Evolutionary conservation across 2,888 invertebrate species (phyloP), one percentile per base, ranked within the genome.

Genomic region (Xiphydria camelus): DNA sequence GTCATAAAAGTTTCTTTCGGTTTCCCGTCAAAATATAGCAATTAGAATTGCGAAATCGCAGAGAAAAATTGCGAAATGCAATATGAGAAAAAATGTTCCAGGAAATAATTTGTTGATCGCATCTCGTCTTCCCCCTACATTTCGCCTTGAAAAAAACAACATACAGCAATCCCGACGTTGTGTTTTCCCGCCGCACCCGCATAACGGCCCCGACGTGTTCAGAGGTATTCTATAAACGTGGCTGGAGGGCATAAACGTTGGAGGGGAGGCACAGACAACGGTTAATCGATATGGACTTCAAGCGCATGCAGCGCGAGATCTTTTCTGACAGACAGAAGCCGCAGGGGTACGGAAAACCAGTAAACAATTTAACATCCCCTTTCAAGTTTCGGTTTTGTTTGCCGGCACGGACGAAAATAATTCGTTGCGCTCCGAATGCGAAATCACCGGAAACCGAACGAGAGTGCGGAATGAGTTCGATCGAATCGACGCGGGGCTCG

Each of bases 231-330:
- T 63, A 66, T 64, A 62, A 69, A 67, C 62, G 64, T 61, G 56
- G 59, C 61, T 60, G 55, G 53, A 51, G 53, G 61, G 61, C 20
- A 33, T 36, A 23, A 37, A 26, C 25, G 37, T 49, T 31, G 53
- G 44, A 49, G 39, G 48, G 49, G 48, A 45, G 45, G 49, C 39
- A 47, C 49, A 66, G 63, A 66, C 72, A 72, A 70, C 70, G 65
- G 68, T 71, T 70, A 73, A 73, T 73, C 73, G 73, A 72, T 73
- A 72, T 62, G 32, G 6, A 66, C 66, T 70, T 67, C 70, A 70
- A 70, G 68, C 70, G 65, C 70, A 70, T 64, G 63, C 65, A 59
- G 55, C 60, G 62, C 55, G 55, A 62, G 57, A 69, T 69, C 68
- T 65, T 69, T 62, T 59, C 59, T 70, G 70, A 71, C 64, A 66